phyloP scores from a whole-genome alignment of 2,113 vertebrate species.

The Orientallactaga bullata region DNA sequence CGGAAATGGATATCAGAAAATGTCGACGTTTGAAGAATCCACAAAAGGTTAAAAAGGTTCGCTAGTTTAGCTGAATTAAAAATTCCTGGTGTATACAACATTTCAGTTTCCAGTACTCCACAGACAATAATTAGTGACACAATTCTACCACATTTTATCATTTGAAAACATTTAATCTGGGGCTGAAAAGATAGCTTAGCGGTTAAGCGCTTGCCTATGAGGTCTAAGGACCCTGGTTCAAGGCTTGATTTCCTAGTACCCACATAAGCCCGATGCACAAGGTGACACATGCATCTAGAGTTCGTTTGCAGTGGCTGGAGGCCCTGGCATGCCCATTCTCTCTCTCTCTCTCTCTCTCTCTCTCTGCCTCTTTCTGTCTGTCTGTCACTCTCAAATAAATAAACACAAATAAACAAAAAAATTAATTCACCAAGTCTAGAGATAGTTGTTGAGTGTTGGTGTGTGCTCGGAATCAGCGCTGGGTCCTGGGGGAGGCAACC shows the following conservation, averaged over 20 bases:
- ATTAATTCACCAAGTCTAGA: slow-evolving; percentile 41
- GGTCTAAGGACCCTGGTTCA: too few relatives aligned
- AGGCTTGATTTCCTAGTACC: too few relatives aligned
- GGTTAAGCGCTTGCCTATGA: too few relatives aligned
- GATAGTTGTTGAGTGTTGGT: neutral
- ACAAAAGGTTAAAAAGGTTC: slow-evolving; percentile 97
- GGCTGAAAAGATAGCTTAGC: too few relatives aligned
- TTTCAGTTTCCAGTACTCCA: slow-evolving; percentile 20
- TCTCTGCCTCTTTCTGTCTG: too few relatives aligned
- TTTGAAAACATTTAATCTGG: slow-evolving; percentile 23
- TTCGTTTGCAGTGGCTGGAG: too few relatives aligned
- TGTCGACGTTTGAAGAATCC: slow-evolving; percentile 97
- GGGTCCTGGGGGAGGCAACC: neutral
- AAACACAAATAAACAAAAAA: too few relatives aligned
- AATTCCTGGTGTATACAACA: neutral
- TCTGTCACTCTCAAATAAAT: too few relatives aligned
- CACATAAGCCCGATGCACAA: too few relatives aligned
- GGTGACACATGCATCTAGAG: too few relatives aligned
- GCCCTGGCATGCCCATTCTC: too few relatives aligned
- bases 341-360: too few relatives aligned
- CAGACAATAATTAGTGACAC: neutral
- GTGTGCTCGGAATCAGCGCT: neutral
- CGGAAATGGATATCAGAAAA: slow-evolving; percentile 99
- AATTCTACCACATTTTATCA: neutral
- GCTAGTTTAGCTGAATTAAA: slow-evolving; percentile 41